Percentiles rank a stretch among this genome's conserved stretches.
Evolutionary conservation across 2,797 vertebrate species (phyloP).

Genomic region (Onychomys arenicola): DNA sequence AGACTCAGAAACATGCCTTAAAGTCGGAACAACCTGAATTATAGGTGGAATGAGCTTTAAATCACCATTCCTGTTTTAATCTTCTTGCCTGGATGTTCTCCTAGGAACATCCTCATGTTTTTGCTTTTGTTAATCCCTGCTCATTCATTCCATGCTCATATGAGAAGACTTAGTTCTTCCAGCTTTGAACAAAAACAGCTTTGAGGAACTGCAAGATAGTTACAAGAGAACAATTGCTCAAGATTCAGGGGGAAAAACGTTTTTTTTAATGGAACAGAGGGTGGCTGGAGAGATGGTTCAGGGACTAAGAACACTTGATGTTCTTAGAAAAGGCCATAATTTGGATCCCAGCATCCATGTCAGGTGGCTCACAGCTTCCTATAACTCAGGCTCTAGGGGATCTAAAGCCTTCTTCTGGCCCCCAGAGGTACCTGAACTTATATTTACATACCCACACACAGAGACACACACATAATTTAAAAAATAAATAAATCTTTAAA

Average conservation of each 20-base stretch:
- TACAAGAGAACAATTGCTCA: slow-evolving; percentile 91
- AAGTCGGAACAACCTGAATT: slow-evolving; percentile 91
- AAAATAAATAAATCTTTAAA: too few relatives aligned
- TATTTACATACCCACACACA: neutral
- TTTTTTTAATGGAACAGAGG: neutral
- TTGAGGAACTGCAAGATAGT: slow-evolving; percentile 92
- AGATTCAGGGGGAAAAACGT: slow-evolving; percentile 87
- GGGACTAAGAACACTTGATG: neutral
- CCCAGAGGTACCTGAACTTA: neutral
- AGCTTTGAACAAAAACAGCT: slow-evolving; percentile 94
- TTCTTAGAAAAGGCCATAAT: neutral
- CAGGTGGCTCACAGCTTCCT: neutral
- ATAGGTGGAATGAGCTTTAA: slow-evolving; percentile 95
- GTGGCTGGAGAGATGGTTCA: neutral
- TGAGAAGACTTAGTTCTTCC: slow-evolving; percentile 95
- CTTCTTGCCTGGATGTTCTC: slow-evolving; percentile 91
- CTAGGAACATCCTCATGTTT: slow-evolving; percentile 90
- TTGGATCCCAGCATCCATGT: neutral
- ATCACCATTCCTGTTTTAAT: slow-evolving; percentile 94
- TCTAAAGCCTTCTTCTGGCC: neutral
- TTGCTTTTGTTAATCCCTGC: slow-evolving; percentile 88
- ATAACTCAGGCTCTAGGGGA: neutral
- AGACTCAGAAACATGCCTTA: slow-evolving; percentile 97
- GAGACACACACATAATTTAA: neutral
- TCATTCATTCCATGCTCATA: slow-evolving; percentile 89